Base-by-base conservation (phyloP, 2,888 invertebrate species). In the Entomobrya multifasciata region DNA sequence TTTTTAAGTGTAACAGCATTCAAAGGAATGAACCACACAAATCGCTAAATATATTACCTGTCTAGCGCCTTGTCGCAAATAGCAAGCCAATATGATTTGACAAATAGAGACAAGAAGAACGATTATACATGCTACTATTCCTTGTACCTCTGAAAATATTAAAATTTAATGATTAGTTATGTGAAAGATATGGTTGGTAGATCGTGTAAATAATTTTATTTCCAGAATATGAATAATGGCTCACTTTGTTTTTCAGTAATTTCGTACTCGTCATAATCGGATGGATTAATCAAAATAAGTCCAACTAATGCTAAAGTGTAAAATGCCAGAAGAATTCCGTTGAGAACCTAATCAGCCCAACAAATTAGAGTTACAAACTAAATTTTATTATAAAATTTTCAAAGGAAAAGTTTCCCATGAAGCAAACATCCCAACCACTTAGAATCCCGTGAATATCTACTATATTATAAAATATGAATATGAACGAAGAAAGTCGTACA, bases 231-330 rank as follows among this genome's bases (percentile, higher is more conserved):
- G 41, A 60, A 17, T 25, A 47, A 20, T 77, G 11, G 15, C 60
- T 79, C 65, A 79, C 79, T 79, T 47, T 79, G n/a, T 2, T 17
- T 41, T 44, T 77, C 0, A n/a, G 60, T 60, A 15, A 60, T 44
- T 0, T 60, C 60, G 22, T 47, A 22, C 10, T 27, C 25, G n/a
- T n/a, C n/a, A 36, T 36, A 36, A 6, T 36, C 1, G 77, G 47
- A 22, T 79, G 81, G 81, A 17, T 81, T 36, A 15, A 44, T 27
- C 1, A 47, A 1, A 47, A 57, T 72, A 2, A 10, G 25, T 17
- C 30, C 57, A 22, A 60, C 27, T 10, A 81, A 27, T 27, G n/a
- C 67, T 17, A 81, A 5, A 17, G 25, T 44, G 1, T 44, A 0
- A 1, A 81, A 15, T 13, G 13, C 60, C 25, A 78, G 13, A 22